These are phyloP conservation scores for Xanthorhoe designata DNA, from an alignment of 2,888 invertebrate species.

Conservation along the genomic window DNA sequence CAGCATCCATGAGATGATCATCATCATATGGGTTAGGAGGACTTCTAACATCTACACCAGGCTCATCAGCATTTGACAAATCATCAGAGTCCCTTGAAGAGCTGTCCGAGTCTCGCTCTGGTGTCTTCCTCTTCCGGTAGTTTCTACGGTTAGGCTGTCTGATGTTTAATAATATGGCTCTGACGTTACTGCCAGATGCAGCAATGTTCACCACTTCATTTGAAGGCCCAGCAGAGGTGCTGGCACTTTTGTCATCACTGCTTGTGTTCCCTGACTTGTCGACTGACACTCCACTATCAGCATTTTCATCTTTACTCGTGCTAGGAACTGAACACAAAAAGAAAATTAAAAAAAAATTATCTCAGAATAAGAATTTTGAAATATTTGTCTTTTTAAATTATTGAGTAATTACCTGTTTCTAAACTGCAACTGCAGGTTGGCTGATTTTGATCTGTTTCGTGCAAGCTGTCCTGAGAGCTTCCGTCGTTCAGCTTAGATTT, in stretches of 20 bases:
- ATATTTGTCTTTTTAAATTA: slow-evolving; percentile 28
- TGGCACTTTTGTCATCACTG: slow-evolving; percentile 67
- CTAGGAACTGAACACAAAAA: slow-evolving; percentile 44
- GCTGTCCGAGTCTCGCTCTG: slow-evolving; percentile 71
- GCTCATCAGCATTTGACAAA: slow-evolving; percentile 61
- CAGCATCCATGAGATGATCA: slow-evolving; percentile 26
- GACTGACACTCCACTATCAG: slow-evolving; percentile 77
- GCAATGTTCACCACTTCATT: slow-evolving; percentile 71
- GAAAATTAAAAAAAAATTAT: not conserved
- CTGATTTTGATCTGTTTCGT: slow-evolving; percentile 62
- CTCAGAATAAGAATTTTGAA: not conserved
- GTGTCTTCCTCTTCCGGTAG: slow-evolving; percentile 76
- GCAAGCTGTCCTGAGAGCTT: slow-evolving; percentile 75
- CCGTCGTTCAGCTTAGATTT: slow-evolving; percentile 80
- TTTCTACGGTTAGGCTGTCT: slow-evolving; percentile 66
- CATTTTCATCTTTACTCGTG: slow-evolving; percentile 69
- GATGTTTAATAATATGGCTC: slow-evolving; percentile 69
- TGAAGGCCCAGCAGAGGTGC: slow-evolving; percentile 59
- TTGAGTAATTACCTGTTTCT: slow-evolving; percentile 29
- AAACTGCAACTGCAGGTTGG: slow-evolving; percentile 45
- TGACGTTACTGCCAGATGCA: slow-evolving; percentile 71
- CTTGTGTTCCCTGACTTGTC: slow-evolving; percentile 81
- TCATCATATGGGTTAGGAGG: slow-evolving; percentile 21
- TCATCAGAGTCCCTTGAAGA: slow-evolving; percentile 78
- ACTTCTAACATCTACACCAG: slow-evolving; percentile 17